Percentiles rank a stretch among this genome's conserved stretches.
These are phyloP conservation scores for Anthrax anthrax DNA, from an alignment of 2,888 invertebrate species.

Conservation along the genomic window DNA sequence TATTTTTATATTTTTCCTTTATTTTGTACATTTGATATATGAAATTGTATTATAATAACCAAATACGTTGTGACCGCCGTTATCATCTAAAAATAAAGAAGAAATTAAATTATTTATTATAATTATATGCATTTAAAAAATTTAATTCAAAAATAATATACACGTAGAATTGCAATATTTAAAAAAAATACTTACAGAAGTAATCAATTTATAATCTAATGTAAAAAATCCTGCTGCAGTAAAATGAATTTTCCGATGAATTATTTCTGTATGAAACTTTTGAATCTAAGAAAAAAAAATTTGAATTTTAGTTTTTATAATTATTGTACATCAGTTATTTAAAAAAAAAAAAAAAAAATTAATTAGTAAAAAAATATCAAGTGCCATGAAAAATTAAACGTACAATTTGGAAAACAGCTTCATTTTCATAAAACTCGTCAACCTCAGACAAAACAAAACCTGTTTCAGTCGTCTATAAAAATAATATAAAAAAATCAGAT, in stretches of 20 bases:
- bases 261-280: conserved; percentile 19
- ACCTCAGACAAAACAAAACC: too few relatives aligned
- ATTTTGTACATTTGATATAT: conserved; percentile 11
- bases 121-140: too few relatives aligned
- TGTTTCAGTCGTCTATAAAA: too few relatives aligned
- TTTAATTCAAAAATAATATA: too few relatives aligned
- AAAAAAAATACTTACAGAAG: conserved; percentile 21
- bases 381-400: too few relatives aligned
- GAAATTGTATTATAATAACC: conserved; percentile 23
- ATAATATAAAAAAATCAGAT: too few relatives aligned
- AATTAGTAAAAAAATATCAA: too few relatives aligned
- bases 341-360: too few relatives aligned
- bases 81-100: conserved; percentile 16
- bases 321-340: not conserved
- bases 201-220: conserved; percentile 21
- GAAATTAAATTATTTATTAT: not conserved
- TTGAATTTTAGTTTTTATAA: not conserved
- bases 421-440: too few relatives aligned
- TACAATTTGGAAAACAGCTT: too few relatives aligned
- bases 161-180: too few relatives aligned
- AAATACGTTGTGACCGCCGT: conserved; percentile 22
- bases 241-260: conserved; percentile 19
- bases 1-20: too few relatives aligned
- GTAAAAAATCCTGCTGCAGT: conserved; percentile 22
- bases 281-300: conserved; percentile 15